phyloP scores from a whole-genome alignment of 2,888 invertebrate species.

The Dryococelus australis region DNA sequence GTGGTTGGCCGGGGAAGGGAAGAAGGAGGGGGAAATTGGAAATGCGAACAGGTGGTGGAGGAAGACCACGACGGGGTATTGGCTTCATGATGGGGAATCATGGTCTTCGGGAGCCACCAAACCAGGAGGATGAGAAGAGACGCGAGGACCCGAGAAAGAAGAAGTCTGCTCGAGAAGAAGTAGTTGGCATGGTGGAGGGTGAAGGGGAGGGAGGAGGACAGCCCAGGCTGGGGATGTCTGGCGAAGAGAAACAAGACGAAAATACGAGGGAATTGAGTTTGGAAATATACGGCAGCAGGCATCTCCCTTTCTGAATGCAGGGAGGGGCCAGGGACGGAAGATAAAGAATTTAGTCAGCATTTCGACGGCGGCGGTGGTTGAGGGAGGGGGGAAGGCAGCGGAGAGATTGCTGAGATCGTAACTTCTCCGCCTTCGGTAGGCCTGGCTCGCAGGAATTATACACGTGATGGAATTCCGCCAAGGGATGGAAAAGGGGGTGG shows the following conservation, averaged over 20 bases:
- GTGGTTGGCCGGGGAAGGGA: neutral
- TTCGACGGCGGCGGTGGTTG: neutral
- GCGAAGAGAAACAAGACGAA: constrained; percentile 16
- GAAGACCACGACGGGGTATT: neutral
- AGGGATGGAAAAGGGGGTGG: too few relatives aligned
- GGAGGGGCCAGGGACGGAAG: neutral
- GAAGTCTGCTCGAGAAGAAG: neutral
- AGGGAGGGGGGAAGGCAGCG: neutral
- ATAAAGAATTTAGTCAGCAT: constrained; percentile 16
- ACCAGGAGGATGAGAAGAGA: neutral
- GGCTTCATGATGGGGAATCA: neutral
- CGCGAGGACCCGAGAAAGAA: neutral
- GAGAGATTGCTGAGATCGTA: neutral
- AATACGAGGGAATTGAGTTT: constrained; percentile 16
- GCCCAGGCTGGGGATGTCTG: neutral
- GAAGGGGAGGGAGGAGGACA: too few relatives aligned
- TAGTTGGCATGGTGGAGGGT: too few relatives aligned
- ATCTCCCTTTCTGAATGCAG: constrained; percentile 22
- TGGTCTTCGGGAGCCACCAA: neutral
- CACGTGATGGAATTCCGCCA: neutral
- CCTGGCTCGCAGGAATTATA: constrained; percentile 9
- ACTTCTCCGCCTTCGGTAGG: neutral
- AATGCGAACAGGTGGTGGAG: neutral
- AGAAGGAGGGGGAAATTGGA: neutral
- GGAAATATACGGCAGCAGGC: constrained; percentile 17